Base-by-base conservation (phyloP, 1,140 invertebrate species). In the Eupristina koningsbergeri region DNA sequence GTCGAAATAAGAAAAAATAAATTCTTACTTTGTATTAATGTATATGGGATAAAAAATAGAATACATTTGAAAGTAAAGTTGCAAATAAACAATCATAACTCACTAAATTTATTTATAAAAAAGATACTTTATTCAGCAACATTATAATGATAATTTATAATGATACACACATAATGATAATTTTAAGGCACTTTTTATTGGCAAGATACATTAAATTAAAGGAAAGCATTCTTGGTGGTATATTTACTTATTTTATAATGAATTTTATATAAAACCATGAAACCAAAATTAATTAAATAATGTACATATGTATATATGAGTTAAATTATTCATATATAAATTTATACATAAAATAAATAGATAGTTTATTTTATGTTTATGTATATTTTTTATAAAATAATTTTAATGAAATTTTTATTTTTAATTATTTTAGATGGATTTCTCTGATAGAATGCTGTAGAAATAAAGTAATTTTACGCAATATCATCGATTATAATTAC, bases 51-150 rank as follows among this genome's bases (percentile, higher is more conserved):
- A 15, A 34, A n/a, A 64, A 34, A 13, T 31, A 31, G 0, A 8
- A 31, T 64, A 31, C 3, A 64, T 64, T 34, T 31, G 31, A 13
- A 64, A 29, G 61, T n/a, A 29, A 64, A 58, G 22, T 26, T 34
- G 31, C 15, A 31, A 31, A 31, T 64, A 31, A 64, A 64, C 9
- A 63, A 63, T 63, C 29, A 73, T 41, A 73, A 45, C 8, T 45
- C 36, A 45, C 2, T n/a, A 74, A 47, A 79, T 17, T 67, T 79
- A 39, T 79, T 87, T 86, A 69, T 77, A 50, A 82, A 86, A n/a
- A 45, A 50, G 67, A 39, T 85, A 83, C 50, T 78, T 47, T 73
- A 64, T 85, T 83, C 71, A 41, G 11, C 15, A 34, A 29, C 50
- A 53, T 80, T 26, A 50, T n/a, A n/a, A n/a, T n/a, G n/a, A n/a